Conservation (phyloP, 2,888 invertebrate genomes). For the Pachydiplax longipennis region DNA sequence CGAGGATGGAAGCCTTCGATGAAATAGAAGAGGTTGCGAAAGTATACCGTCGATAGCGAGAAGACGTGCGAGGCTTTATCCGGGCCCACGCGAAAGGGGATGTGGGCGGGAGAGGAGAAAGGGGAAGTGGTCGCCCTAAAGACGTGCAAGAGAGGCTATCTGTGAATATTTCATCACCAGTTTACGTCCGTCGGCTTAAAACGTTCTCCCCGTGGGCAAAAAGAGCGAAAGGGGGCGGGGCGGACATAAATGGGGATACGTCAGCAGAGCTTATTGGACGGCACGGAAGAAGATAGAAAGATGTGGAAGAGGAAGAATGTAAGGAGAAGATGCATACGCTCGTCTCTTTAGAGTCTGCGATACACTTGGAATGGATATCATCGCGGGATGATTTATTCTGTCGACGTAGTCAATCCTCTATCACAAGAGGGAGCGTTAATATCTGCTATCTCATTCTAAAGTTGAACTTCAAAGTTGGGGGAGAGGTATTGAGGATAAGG, state of each 20-base stretch:
- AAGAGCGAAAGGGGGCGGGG: background rate
- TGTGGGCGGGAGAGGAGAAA: background rate
- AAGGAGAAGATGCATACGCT: background rate
- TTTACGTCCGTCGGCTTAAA: conserved; percentile 42
- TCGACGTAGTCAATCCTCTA: no score
- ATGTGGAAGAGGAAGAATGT: background rate
- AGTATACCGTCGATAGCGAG: background rate
- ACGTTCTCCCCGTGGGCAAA: background rate
- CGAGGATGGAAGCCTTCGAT: no score
- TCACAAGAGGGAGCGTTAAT: no score
- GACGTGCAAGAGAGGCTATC: conserved; percentile 44
- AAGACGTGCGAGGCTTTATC: background rate
- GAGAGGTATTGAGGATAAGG: no score
- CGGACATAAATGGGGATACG: background rate
- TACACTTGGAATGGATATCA: no score
- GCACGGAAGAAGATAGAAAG: background rate
- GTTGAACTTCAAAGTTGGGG: no score
- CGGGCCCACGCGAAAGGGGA: no score
- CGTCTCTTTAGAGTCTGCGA: no score
- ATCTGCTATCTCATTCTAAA: no score
- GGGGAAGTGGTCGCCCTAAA: conserved; percentile 36
- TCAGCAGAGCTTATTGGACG: conserved; percentile 10
- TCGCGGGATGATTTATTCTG: no score
- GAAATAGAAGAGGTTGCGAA: background rate
- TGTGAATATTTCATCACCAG: conserved; percentile 42